Evolutionary conservation across 64 coral and sea anemone species (phyloP).

Genomic region (Porites lutea): DNA sequence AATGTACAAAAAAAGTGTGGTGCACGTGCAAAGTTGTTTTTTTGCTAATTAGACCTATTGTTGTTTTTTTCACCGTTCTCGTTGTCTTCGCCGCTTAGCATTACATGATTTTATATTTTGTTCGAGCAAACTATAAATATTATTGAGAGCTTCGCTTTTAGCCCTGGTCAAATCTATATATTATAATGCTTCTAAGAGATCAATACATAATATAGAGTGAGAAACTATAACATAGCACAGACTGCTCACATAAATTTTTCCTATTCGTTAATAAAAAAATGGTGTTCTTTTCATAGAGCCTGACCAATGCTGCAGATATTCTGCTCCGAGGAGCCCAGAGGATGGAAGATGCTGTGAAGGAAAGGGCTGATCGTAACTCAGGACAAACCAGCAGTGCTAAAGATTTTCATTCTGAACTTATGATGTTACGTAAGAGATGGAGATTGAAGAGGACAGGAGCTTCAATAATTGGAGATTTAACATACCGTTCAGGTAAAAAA

Average conservation of each 20-base stretch:
- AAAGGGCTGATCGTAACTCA: conserved; percentile 56
- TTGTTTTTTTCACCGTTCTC: too few relatives aligned
- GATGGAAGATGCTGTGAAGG: conserved; percentile 82
- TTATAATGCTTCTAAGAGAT: too few relatives aligned
- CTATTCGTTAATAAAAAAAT: neutral
- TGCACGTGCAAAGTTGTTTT: too few relatives aligned
- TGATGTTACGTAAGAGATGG: conserved; percentile 89
- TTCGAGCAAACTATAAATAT: too few relatives aligned
- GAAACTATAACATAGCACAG: too few relatives aligned
- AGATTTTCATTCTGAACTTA: conserved; percentile 96
- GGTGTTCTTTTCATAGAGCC: conserved; percentile 43
- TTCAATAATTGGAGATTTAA: conserved; percentile 91
- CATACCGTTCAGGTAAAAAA: conserved; percentile 79
- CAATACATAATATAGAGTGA: too few relatives aligned
- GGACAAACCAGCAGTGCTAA: conserved; percentile 44
- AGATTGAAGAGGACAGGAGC: conserved; percentile 86
- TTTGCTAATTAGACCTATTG: too few relatives aligned
- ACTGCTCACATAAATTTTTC: neutral
- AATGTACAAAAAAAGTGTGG: too few relatives aligned
- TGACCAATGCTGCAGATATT: conserved; percentile 81
- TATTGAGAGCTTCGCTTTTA: too few relatives aligned
- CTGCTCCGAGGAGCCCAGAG: conserved; percentile 73
- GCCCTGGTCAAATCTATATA: too few relatives aligned
- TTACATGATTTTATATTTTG: too few relatives aligned
- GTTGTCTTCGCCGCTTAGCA: too few relatives aligned